Evolutionary conservation across 2,888 invertebrate genomes (phyloP).

Genomic region (Platycheirus rosarum): DNA sequence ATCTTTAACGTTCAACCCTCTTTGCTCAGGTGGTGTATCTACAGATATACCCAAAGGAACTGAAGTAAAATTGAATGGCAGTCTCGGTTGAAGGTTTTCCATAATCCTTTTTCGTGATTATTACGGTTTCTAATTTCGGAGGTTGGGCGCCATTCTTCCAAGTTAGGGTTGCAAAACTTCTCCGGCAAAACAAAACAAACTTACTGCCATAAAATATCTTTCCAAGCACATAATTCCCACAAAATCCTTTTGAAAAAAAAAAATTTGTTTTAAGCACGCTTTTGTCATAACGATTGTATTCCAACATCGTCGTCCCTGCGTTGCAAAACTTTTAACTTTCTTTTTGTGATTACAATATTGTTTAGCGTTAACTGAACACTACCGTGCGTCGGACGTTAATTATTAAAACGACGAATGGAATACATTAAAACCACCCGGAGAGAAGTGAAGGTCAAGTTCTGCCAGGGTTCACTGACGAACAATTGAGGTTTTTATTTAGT

Average conservation of each 20-base stretch:
- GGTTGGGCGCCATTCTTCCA: neutral
- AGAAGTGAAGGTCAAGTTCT: slow-evolving; percentile 24
- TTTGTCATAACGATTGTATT: neutral
- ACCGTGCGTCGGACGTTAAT: neutral
- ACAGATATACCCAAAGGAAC: too few species aligned
- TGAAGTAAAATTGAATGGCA: neutral
- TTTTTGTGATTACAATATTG: slow-evolving; percentile 4
- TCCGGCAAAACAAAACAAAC: neutral
- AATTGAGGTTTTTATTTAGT: slow-evolving; percentile 8
- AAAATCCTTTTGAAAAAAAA: neutral
- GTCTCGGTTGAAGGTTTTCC: neutral
- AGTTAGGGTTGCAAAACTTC: neutral
- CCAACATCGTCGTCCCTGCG: slow-evolving; percentile 3
- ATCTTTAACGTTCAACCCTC: neutral
- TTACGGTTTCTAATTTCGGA: neutral
- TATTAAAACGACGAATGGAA: slow-evolving; percentile 8
- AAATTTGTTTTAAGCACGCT: neutral
- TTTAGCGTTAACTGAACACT: neutral
- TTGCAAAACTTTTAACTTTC: neutral
- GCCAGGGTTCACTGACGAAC: slow-evolving; percentile 17
- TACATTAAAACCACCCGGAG: neutral
- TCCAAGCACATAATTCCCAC: neutral
- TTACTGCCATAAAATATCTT: neutral
- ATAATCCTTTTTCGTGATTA: neutral
- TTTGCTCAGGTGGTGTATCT: neutral